Conservation (phyloP, 1,140 invertebrate species). For the Leptinotarsa defecta region DNA sequence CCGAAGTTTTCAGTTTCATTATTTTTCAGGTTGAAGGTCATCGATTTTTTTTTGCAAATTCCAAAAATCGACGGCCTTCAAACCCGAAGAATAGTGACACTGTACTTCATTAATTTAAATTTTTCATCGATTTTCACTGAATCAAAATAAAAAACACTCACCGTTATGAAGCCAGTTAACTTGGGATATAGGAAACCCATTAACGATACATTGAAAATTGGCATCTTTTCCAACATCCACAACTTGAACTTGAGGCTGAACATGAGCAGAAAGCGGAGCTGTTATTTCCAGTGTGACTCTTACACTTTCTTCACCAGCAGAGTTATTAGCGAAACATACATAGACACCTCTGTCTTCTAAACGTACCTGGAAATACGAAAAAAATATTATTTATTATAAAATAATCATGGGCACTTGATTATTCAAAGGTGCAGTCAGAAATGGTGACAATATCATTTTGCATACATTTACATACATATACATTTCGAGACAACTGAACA, state of each 20-base stretch:
- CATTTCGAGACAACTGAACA: too few species aligned
- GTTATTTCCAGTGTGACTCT: slow-evolving; percentile 68
- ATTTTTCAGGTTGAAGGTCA: too few species aligned
- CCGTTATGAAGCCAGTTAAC: slow-evolving; percentile 86
- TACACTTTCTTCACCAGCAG: slow-evolving; percentile 80
- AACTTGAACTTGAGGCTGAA: slow-evolving; percentile 74
- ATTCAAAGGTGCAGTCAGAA: too few species aligned
- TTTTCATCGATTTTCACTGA: neutral
- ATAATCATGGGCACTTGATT: too few species aligned
- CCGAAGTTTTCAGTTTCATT: too few species aligned
- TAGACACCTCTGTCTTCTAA: slow-evolving; percentile 82
- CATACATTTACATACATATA: too few species aligned
- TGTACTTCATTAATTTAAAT: neutral
- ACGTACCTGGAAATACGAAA: slow-evolving; percentile 58
- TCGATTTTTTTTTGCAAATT: too few species aligned
- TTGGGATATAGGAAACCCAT: slow-evolving; percentile 79
- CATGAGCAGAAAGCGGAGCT: slow-evolving; percentile 74
- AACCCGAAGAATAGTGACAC: too few species aligned
- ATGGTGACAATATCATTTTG: too few species aligned
- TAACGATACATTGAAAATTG: slow-evolving; percentile 83
- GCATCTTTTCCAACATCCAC: slow-evolving; percentile 82
- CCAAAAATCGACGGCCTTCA: too few species aligned
- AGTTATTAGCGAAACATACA: slow-evolving; percentile 86
- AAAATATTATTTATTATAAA: neutral
- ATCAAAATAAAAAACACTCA: slow-evolving; percentile 21